Conservation (phyloP, 1,140 invertebrate genomes). For the Drosophila sturtevanti region DNA sequence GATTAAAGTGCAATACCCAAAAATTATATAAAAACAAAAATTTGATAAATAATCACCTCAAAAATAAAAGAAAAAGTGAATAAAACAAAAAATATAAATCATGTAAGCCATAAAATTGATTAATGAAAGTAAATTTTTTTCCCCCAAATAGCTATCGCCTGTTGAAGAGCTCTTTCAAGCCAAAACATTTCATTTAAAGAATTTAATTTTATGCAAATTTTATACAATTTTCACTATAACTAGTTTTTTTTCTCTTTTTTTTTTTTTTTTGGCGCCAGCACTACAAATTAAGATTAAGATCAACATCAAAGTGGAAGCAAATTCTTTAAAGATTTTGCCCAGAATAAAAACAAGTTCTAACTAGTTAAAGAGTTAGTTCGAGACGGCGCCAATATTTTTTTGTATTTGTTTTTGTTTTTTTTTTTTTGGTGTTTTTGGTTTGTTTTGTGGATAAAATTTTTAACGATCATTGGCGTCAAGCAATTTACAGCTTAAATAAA, state of each 20-base stretch:
- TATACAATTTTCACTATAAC: slow-evolving; percentile 39
- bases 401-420: not conserved
- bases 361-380: slow-evolving; percentile 20
- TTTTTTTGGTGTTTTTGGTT: not conserved
- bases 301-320: slow-evolving; percentile 62
- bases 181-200: slow-evolving; percentile 49
- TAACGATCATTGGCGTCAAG: slow-evolving; percentile 71
- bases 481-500: slow-evolving; percentile 74
- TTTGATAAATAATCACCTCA: slow-evolving; percentile 16
- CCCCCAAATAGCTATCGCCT: slow-evolving; percentile 23
- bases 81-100: slow-evolving; percentile 19
- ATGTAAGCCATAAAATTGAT: slow-evolving; percentile 59
- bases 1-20: not conserved
- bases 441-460: slow-evolving; percentile 32
- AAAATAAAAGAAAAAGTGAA: not conserved
- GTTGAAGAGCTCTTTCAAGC: slow-evolving; percentile 34
- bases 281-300: slow-evolving; percentile 77
- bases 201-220: slow-evolving; percentile 59
- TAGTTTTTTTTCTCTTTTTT: slow-evolving; percentile 4
- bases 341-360: slow-evolving; percentile 48
- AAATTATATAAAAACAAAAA: slow-evolving; percentile 9
- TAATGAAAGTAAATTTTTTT: slow-evolving; percentile 38
- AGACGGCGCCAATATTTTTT: slow-evolving; percentile 29
- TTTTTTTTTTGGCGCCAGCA: slow-evolving; percentile 65
- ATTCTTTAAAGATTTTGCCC: slow-evolving; percentile 42